phyloP scores from a whole-genome alignment of 2,888 invertebrate genomes.

The Fragum whitleyi region DNA sequence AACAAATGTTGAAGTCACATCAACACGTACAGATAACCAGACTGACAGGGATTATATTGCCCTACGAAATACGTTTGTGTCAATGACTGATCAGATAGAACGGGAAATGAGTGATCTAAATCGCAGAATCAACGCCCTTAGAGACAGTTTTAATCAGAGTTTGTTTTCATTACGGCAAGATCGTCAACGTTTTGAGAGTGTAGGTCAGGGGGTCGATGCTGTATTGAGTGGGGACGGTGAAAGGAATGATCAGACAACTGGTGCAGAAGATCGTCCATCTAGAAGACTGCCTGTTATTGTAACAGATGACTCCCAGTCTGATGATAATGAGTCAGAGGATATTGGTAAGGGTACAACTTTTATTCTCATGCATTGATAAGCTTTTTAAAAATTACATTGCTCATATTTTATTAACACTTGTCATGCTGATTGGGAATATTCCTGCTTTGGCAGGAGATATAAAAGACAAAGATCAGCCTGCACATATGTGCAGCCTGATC shows the following conservation, averaged over 20 bases:
- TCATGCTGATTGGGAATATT: no score
- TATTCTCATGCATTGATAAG: no score
- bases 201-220: conserved; percentile 31
- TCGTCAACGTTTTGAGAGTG: conserved; percentile 55
- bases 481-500: no score
- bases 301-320: background rate
- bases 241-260: background rate
- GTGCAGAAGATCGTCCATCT: background rate
- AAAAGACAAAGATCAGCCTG: no score
- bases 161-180: conserved; percentile 68
- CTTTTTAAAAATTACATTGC: no score
- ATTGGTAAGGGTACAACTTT: background rate
- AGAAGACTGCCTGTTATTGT: conserved; percentile 21
- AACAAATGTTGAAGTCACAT: background rate
- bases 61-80: conserved; percentile 64
- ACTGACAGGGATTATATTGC: conserved; percentile 12
- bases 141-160: conserved; percentile 74
- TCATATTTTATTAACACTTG: no score
- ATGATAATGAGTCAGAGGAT: background rate
- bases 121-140: conserved; percentile 72
- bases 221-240: background rate
- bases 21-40: background rate
- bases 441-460: no score
- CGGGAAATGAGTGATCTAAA: conserved; percentile 76
- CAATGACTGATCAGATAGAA: conserved; percentile 71